phyloP scores from a whole-genome alignment of 2,797 vertebrate species.

The Sitta carolinensis region DNA sequence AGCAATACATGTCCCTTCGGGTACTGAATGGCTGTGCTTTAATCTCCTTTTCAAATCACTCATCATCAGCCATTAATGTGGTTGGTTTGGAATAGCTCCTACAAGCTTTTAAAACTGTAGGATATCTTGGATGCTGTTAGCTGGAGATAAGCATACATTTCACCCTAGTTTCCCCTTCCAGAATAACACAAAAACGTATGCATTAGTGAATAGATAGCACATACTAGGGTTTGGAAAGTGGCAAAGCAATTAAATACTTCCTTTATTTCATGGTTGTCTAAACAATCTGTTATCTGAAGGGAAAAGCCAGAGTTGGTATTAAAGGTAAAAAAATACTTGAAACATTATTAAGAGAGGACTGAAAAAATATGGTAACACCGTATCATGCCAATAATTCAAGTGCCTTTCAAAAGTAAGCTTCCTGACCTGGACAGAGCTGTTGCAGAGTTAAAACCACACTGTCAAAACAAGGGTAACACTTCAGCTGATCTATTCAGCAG shows the following conservation, averaged over 20 bases:
- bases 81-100: slow-evolving; percentile 13
- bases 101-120: background rate
- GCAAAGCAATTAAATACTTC: slow-evolving; percentile 59
- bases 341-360: background rate
- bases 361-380: slow-evolving; percentile 4
- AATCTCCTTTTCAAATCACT: background rate
- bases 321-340: slow-evolving; percentile 42
- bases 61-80: background rate
- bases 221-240: background rate
- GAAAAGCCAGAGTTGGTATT: slow-evolving; percentile 16
- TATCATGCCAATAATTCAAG: slow-evolving; percentile 23
- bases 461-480: slow-evolving; percentile 5
- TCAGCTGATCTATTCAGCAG: slow-evolving; percentile 22
- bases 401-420: slow-evolving; percentile 36
- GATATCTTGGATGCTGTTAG: slow-evolving; percentile 32
- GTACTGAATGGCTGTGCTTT: background rate
- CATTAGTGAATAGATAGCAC: slow-evolving; percentile 1
- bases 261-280: slow-evolving; percentile 56
- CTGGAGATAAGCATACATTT: slow-evolving; percentile 39
- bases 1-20: rapidly evolving
- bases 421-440: background rate
- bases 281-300: slow-evolving; percentile 52
- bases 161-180: slow-evolving; percentile 2
- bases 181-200: slow-evolving; percentile 6
- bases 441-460: background rate